Conservation (phyloP, 2,888 invertebrate genomes). For the Caenorhabditis auriculariae region DNA sequence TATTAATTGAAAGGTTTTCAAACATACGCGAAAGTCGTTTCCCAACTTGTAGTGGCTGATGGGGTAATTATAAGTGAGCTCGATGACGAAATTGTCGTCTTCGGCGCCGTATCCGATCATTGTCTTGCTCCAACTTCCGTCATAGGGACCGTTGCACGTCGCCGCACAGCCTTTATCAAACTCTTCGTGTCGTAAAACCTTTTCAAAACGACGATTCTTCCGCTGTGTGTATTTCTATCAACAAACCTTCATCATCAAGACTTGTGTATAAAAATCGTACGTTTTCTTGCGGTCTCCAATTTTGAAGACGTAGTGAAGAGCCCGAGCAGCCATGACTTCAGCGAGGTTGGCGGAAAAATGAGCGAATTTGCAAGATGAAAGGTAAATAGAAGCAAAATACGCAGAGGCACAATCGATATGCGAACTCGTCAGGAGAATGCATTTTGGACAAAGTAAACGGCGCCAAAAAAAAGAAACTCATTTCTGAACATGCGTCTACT, state of each 20-base stretch:
- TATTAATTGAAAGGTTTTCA: no score
- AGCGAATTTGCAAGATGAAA: no score
- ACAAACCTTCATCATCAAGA: slow-evolving; percentile 89
- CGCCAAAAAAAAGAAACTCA: no score
- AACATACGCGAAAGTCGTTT: slow-evolving; percentile 77
- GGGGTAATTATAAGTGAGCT: slow-evolving; percentile 95
- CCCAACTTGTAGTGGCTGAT: slow-evolving; percentile 83
- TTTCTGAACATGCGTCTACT: no score
- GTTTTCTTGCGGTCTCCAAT: slow-evolving; percentile 84
- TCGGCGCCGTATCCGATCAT: slow-evolving; percentile 98
- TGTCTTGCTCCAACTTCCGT: slow-evolving; percentile 97
- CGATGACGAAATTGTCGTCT: slow-evolving; percentile 89
- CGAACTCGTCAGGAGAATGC: no score
- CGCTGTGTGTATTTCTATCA: no score
- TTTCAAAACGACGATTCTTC: no score
- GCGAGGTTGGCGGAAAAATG: no score
- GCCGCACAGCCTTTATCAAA: slow-evolving; percentile 95
- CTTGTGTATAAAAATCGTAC: slow-evolving; percentile 82
- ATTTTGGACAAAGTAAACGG: no score
- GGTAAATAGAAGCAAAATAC: no score
- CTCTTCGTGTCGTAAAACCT: slow-evolving; percentile 82
- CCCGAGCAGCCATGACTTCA: no score
- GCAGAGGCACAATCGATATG: no score
- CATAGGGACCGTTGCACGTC: slow-evolving; percentile 96
- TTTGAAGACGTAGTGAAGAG: slow-evolving; percentile 94